These are phyloP conservation scores for Tarsius wallacei DNA, from an alignment of 2,797 vertebrate species.

Conservation along the genomic window DNA sequence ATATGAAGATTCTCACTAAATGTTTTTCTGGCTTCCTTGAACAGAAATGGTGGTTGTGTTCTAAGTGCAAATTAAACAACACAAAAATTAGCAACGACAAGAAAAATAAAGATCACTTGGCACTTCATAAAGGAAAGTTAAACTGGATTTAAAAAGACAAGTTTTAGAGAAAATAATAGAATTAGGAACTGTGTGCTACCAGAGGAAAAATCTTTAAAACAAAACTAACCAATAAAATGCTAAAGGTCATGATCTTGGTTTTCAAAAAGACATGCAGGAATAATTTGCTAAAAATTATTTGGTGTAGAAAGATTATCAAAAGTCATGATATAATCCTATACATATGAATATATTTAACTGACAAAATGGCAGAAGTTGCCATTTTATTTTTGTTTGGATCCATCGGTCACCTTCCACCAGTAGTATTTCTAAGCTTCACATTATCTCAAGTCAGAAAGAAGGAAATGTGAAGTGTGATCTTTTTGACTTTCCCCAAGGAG, in stretches of 20 bases:
- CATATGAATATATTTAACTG: background rate
- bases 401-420: background rate
- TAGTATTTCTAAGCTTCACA: background rate
- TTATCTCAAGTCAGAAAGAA: background rate
- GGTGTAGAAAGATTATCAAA: background rate
- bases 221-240: background rate
- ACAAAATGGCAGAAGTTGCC: background rate
- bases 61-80: slow-evolving; percentile 3
- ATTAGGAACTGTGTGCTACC: background rate
- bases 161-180: background rate
- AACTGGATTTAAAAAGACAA: too few relatives aligned
- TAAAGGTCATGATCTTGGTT: background rate
- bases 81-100: background rate
- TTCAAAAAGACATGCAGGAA: background rate
- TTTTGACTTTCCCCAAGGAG: background rate
- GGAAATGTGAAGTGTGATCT: background rate
- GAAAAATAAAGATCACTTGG: background rate
- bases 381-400: background rate
- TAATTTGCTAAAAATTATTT: background rate
- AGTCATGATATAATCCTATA: background rate
- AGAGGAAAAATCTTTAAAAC: background rate
- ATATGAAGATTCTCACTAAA: background rate
- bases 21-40: background rate
- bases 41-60: background rate
- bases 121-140: background rate